These are phyloP conservation scores for chimpanzee (Pan troglodytes) DNA, from an alignment of 2,113 vertebrate species.

Conservation along the genomic window DNA sequence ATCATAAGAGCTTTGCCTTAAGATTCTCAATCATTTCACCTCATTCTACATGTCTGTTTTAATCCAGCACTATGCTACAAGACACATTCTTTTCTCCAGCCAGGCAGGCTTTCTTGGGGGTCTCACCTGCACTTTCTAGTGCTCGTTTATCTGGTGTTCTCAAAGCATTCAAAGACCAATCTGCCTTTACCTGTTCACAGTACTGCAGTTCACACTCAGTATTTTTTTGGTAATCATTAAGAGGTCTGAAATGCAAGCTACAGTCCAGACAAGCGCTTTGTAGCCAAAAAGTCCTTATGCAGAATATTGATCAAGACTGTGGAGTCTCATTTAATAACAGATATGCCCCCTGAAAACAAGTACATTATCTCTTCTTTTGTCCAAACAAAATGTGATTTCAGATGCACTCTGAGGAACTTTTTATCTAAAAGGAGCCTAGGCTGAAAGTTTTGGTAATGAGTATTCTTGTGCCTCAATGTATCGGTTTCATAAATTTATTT, in stretches of 20 bases:
- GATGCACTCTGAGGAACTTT: not conserved
- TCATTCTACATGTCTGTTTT: not conserved
- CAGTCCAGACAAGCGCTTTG: not conserved
- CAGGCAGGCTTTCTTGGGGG: not conserved
- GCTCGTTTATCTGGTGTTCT: not conserved
- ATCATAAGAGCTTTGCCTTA: not conserved
- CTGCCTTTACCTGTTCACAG: not conserved
- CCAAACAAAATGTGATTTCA: conserved; percentile 20
- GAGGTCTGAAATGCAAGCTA: not conserved
- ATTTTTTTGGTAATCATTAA: not conserved
- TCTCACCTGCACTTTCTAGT: not conserved
- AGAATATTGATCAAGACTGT: not conserved
- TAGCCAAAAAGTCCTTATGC: not conserved
- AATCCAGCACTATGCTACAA: not conserved
- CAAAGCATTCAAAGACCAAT: not conserved
- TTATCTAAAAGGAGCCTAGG: not conserved
- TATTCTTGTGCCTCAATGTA: not conserved
- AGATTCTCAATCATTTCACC: not conserved
- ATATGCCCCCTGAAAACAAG: not conserved
- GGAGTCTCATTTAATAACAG: not conserved
- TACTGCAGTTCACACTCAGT: not conserved
- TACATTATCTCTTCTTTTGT: not conserved
- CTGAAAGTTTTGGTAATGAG: not conserved
- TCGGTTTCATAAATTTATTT: not conserved
- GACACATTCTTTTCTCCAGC: not conserved